Conservation (phyloP, 2,113 vertebrate species). For the Lepisosteus oculatus region DNA sequence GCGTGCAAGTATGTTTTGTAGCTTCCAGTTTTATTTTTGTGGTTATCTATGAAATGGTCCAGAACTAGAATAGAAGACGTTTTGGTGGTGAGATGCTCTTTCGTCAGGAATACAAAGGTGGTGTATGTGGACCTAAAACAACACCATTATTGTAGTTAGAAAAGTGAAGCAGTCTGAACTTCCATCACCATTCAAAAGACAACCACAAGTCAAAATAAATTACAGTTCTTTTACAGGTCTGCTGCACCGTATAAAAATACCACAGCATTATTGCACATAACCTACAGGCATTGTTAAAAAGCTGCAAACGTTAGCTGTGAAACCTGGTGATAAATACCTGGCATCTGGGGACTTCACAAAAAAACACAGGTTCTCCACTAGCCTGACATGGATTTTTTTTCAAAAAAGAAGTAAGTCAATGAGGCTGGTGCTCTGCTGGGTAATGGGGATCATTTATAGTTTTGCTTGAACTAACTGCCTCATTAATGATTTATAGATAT, state of each 20-base stretch:
- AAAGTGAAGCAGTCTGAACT: no score
- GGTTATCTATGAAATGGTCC: no score
- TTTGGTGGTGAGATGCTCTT: no score
- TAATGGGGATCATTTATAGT: slow-evolving; percentile 73
- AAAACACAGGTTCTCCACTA: slow-evolving; percentile 10
- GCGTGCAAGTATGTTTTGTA: no score
- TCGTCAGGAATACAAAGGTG: no score
- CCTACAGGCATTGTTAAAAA: slow-evolving; percentile 43
- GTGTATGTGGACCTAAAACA: no score
- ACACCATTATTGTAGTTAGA: no score
- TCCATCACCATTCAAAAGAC: slow-evolving; percentile 16
- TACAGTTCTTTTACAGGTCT: slow-evolving; percentile 1
- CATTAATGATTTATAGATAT: slow-evolving; percentile 78
- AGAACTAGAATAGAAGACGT: no score
- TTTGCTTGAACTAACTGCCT: slow-evolving; percentile 74
- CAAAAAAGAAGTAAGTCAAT: slow-evolving; percentile 61
- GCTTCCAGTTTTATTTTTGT: no score
- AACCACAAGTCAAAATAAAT: slow-evolving; percentile 1
- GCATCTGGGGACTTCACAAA: slow-evolving; percentile 47
- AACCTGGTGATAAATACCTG: slow-evolving; percentile 58
- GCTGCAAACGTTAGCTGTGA: slow-evolving; percentile 39
- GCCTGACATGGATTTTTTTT: no score
- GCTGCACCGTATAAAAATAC: slow-evolving; percentile 20
- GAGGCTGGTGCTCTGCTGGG: slow-evolving; percentile 48
- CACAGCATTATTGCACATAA: slow-evolving; percentile 35